Conservation (phyloP, 1,140 invertebrate species). For the Drosophila simulans region DNA sequence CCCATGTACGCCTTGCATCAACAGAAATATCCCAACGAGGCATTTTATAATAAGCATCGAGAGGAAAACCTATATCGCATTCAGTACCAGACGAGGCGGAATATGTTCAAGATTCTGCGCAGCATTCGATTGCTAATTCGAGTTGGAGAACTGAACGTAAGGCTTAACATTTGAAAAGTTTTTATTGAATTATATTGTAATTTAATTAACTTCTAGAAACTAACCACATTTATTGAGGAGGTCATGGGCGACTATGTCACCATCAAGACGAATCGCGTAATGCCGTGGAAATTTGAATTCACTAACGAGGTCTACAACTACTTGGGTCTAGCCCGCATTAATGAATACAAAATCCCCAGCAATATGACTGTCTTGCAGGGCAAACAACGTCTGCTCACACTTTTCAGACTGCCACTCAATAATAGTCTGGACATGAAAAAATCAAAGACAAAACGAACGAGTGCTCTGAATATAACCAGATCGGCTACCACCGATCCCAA, state of each 20-base stretch:
- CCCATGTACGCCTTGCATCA: slow-evolving; percentile 57
- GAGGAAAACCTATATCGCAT: slow-evolving; percentile 64
- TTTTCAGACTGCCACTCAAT: slow-evolving; percentile 39
- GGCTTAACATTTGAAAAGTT: not conserved
- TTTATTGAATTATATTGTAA: not conserved
- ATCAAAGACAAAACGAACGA: not conserved
- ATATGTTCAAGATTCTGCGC: slow-evolving; percentile 66
- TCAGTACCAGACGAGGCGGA: slow-evolving; percentile 74
- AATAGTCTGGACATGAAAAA: not conserved
- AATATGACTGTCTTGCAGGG: slow-evolving; percentile 39
- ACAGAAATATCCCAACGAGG: slow-evolving; percentile 42
- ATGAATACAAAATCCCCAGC: slow-evolving; percentile 58
- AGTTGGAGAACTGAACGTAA: slow-evolving; percentile 30
- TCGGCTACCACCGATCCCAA: slow-evolving; percentile 34
- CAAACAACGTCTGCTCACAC: slow-evolving; percentile 25
- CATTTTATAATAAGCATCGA: slow-evolving; percentile 29
- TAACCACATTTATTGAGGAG: slow-evolving; percentile 57
- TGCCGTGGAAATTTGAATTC: slow-evolving; percentile 84
- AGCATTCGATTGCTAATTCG: slow-evolving; percentile 47
- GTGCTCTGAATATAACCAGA: not conserved
- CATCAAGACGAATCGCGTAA: slow-evolving; percentile 70
- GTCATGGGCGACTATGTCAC: slow-evolving; percentile 75
- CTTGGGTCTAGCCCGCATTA: slow-evolving; percentile 70
- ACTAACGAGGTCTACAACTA: slow-evolving; percentile 80
- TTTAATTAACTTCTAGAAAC: slow-evolving; percentile 38